Evolutionary conservation across 2,888 invertebrate species (phyloP), one percentile per base, ranked within the genome.

Genomic region (Rhorus exstirpatorius): DNA sequence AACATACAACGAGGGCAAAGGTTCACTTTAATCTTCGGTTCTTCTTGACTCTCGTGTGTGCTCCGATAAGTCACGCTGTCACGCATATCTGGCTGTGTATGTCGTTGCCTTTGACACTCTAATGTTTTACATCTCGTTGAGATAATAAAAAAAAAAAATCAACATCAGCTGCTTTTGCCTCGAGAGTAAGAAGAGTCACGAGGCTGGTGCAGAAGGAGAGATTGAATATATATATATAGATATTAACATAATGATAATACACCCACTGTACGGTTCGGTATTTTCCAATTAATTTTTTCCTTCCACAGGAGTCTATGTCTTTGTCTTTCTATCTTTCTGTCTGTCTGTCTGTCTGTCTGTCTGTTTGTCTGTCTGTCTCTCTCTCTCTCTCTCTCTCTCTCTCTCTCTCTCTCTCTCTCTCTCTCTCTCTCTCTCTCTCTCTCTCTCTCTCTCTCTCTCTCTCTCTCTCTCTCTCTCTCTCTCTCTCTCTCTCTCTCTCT

Each of bases 201-300:
- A 24, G 58, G 21, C 10, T 58, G 31, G 19, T 17, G 44, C 12
- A 38, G 51, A 58, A 38, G 24, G 26, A 31, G 41, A 51, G 38
- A 38, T 49, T 38, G 70, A 38, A 46, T n/a, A 35, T 58, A 58
- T 41, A 53, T 8, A 53, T 49, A n/a, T 38, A 19, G 41, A 17
- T 41, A 4, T 4, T n/a, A n/a, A 38, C 38, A 44, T 53, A 41
- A 74, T 14, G 8, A 14, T 14, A 46, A 46, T 14, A 46, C 46
- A 46, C 75, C 38, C 38, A 38, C 38, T 3, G 10, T 38, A 72
- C 68, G 67, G 41, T 51, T 68, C 84, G 90, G 89, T 88, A 89
- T 90, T 91, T 90, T 90, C 89, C 90, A 91, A 91, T 91, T 92
- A 91, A 90, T 90, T 92, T 92, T 91, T 91, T 76, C 60, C 79